Evolutionary conservation across 2,888 invertebrate genomes (phyloP).

Genomic region (Thereva nobilitata): DNA sequence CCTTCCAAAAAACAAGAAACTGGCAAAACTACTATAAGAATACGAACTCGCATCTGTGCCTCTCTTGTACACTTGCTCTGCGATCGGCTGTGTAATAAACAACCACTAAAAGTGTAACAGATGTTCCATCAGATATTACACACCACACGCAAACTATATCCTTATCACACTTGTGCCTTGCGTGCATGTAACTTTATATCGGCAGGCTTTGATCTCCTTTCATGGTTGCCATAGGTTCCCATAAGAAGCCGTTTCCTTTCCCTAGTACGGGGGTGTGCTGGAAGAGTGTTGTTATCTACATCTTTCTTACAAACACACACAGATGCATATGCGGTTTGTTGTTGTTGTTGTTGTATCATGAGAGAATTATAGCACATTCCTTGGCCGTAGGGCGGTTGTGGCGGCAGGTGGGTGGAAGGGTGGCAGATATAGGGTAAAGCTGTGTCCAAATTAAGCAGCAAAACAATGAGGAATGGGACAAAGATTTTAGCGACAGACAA

Average conservation of each 20-base stretch:
- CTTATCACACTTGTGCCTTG: conserved; percentile 17
- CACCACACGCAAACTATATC: conserved; percentile 29
- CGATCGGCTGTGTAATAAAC: conserved; percentile 28
- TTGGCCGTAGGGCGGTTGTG: too few relatives aligned
- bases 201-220: conserved; percentile 20
- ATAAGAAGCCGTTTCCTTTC: conserved; percentile 23
- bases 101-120: conserved; percentile 32
- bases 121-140: conserved; percentile 31
- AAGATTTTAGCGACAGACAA: background rate
- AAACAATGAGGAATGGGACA: conserved; percentile 23
- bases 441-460: conserved; percentile 24
- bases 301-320: conserved; percentile 1
- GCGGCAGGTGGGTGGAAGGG: too few relatives aligned
- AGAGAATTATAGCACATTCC: too few relatives aligned
- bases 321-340: too few relatives aligned
- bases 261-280: background rate
- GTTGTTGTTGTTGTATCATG: too few relatives aligned
- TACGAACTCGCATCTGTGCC: too few relatives aligned
- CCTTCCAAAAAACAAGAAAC: too few relatives aligned
- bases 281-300: conserved; percentile 8
- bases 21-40: too few relatives aligned
- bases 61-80: too few relatives aligned
- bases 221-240: conserved; percentile 12
- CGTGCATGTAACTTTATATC: conserved; percentile 15
- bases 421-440: too few relatives aligned